phyloP scores from a whole-genome alignment of 2,888 invertebrate genomes.

The Drosophila koepferae region DNA sequence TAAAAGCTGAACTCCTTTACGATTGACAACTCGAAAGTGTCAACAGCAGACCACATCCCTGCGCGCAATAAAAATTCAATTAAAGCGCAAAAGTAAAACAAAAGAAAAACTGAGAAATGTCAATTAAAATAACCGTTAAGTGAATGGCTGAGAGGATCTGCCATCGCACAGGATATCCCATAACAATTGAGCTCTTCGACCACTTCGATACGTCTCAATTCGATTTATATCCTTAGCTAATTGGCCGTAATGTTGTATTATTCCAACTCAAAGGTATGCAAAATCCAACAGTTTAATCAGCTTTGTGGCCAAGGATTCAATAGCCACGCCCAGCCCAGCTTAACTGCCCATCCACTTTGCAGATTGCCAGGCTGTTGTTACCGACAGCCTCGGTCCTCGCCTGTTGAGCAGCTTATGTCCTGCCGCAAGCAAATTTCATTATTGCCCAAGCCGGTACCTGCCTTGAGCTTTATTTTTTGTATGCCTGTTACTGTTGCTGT shows the following conservation, averaged over 20 bases:
- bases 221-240: constrained; percentile 43
- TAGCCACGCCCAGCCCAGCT: constrained; percentile 20
- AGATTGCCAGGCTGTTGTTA: background rate
- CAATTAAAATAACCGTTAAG: constrained; percentile 47
- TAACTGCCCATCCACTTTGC: background rate
- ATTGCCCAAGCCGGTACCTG: constrained; percentile 32
- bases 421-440: constrained; percentile 64
- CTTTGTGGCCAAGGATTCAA: constrained; percentile 21
- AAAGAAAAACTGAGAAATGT: constrained; percentile 19
- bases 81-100: constrained; percentile 28
- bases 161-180: constrained; percentile 12
- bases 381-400: constrained; percentile 21
- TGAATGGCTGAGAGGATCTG: constrained; percentile 15
- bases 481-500: constrained; percentile 6
- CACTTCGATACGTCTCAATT: constrained; percentile 12
- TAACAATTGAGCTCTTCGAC: constrained; percentile 33
- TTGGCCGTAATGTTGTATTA: constrained; percentile 47
- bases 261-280: constrained; percentile 14
- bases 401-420: constrained; percentile 64
- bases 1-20: constrained; percentile 29
- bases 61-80: constrained; percentile 46
- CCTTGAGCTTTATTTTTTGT: background rate
- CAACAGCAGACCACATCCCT: constrained; percentile 28
- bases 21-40: constrained; percentile 30
- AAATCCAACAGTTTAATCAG: constrained; percentile 30